Evolutionary conservation across 2,888 invertebrate species (phyloP).

Genomic region (Papilio demoleus): DNA sequence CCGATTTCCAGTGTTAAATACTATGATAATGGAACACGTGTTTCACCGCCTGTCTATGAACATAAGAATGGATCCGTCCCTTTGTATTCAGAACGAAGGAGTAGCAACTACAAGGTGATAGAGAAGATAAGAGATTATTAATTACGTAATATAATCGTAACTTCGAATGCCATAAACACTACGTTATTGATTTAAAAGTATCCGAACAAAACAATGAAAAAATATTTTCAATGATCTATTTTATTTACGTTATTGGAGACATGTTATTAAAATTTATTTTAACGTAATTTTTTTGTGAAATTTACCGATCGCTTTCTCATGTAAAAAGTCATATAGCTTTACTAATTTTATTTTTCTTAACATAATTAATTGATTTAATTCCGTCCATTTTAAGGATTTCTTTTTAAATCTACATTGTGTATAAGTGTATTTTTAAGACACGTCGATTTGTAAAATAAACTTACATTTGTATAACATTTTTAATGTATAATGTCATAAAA

Average conservation of each 20-base stretch:
- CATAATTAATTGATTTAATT: conserved; percentile 49
- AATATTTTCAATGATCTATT: conserved; percentile 73
- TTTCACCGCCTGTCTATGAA: conserved; percentile 65
- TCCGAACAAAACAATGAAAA: conserved; percentile 67
- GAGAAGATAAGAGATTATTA: conserved; percentile 80
- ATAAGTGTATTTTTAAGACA: conserved; percentile 48
- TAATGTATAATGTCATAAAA: conserved; percentile 44
- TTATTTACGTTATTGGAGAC: conserved; percentile 60
- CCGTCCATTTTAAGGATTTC: conserved; percentile 45
- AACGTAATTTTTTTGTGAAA: conserved; percentile 64
- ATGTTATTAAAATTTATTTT: conserved; percentile 51
- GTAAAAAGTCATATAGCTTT: conserved; percentile 81
- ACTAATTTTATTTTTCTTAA: conserved; percentile 70
- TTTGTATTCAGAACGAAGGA: conserved; percentile 70
- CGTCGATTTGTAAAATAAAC: conserved; percentile 59
- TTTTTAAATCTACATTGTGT: conserved; percentile 50
- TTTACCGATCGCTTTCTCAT: conserved; percentile 64
- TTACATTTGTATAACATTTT: conserved; percentile 61
- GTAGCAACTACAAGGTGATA: conserved; percentile 76
- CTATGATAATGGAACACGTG: conserved; percentile 79
- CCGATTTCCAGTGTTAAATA: conserved; percentile 77
- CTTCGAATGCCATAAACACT: conserved; percentile 42
- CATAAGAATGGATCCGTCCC: conserved; percentile 65
- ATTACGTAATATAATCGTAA: conserved; percentile 50
- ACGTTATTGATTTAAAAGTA: conserved; percentile 41